These are phyloP conservation scores for Lordiphosa stackelbergi DNA, from an alignment of 1,140 invertebrate species.

Conservation along the genomic window DNA sequence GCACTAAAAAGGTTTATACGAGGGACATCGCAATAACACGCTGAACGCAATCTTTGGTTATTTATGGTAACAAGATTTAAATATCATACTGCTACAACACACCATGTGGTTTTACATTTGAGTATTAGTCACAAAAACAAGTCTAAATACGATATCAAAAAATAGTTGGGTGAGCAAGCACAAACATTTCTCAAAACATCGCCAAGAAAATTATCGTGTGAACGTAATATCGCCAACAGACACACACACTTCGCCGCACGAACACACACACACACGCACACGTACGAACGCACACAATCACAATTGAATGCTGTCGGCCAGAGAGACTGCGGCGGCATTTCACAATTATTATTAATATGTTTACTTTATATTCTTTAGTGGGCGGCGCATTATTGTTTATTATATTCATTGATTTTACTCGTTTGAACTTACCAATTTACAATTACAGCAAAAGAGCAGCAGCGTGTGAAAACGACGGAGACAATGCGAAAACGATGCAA, in stretches of 20 bases:
- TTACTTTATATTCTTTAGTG: conserved; percentile 5
- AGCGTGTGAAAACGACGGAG: conserved; percentile 65
- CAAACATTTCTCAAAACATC: conserved; percentile 2
- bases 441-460: conserved; percentile 55
- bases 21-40: background rate
- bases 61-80: background rate
- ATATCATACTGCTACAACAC: background rate
- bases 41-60: no score
- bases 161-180: no score
- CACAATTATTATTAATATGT: conserved; percentile 28
- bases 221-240: conserved; percentile 37
- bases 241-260: conserved; percentile 32
- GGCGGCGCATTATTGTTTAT: conserved; percentile 18
- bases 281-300: conserved; percentile 27
- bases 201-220: conserved; percentile 8
- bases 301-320: conserved; percentile 35
- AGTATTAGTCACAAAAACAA: background rate
- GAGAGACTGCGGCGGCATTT: conserved; percentile 63
- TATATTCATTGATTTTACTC: conserved; percentile 20
- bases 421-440: conserved; percentile 59
- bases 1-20: conserved; percentile 4
- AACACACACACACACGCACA: conserved; percentile 11
- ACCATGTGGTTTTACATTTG: background rate
- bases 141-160: no score
- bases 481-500: conserved; percentile 64